Base-by-base conservation (phyloP, 1,140 invertebrate species). In the Macrotrachela quadricornifera region DNA sequence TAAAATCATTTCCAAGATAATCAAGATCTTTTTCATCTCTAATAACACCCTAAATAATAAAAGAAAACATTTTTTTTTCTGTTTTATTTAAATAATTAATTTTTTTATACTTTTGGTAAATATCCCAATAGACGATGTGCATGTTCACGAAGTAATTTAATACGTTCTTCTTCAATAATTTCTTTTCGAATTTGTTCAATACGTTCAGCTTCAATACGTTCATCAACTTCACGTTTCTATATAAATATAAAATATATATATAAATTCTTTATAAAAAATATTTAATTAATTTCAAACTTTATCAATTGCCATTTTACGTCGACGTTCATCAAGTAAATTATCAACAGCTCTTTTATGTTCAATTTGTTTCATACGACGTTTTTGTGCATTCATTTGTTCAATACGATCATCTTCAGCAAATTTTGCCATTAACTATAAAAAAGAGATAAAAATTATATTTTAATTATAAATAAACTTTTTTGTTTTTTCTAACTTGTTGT, bases 351-450 rank as follows among this genome's bases (percentile, higher is more conserved):
- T 58, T 54, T 69, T 67, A 58, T 71, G 68, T 55, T 71, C 68
- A 41, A 59, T 50, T 58, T 66, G 65, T 50, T 70, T 70, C 67
- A 70, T 65, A 16, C 69, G 60, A 2, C 67, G 60, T 51, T 66
- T 67, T 57, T 69, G 64, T 6, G 66, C 67, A 57, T 70, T 71
- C 67, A 71, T 68, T 53, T 70, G 68, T 56, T 71, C 68, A 42
- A 71, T 64, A 39, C 65, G 58, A 54, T 70, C 68, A 60, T 70
- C 68, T 56, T 70, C 67, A 15, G 68, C 69, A 65, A 71, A 71
- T 56, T 71, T 70, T 49, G 65, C 66, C 63, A 71, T 46, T 65
- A 70, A 65, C 64, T 69, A 55, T 42, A 46, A 10, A 16, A 40
- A 8, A 13, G n/a, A n/a, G n/a, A n/a, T n/a, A 13, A 16, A 50